phyloP scores from a whole-genome alignment of 1,140 invertebrate genomes.

The Eueides isabella region DNA sequence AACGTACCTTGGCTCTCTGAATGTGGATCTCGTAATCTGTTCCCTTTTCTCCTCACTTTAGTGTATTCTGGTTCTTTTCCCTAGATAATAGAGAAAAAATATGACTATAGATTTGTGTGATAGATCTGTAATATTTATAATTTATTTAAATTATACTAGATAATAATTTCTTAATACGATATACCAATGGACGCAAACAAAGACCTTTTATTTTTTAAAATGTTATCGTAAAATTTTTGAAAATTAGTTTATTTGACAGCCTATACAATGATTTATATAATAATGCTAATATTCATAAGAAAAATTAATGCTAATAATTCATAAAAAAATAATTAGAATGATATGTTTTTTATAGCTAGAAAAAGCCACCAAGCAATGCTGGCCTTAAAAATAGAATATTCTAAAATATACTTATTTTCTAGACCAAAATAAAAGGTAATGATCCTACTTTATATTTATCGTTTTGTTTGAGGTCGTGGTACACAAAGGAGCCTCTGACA shows the following conservation, averaged over 20 bases:
- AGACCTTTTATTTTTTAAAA: too few relatives aligned
- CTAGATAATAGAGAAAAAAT: slow-evolving; percentile 77
- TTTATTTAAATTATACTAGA: neutral
- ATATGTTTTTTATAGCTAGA: too few relatives aligned
- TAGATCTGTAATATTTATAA: neutral
- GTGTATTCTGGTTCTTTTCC: slow-evolving; percentile 91
- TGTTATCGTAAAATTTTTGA: too few relatives aligned
- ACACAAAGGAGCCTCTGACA: slow-evolving; percentile 93
- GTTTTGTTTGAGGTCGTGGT: slow-evolving; percentile 90
- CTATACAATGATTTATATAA: too few relatives aligned
- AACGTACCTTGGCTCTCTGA: slow-evolving; percentile 90
- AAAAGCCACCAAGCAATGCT: too few relatives aligned
- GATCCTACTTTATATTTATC: slow-evolving; percentile 83
- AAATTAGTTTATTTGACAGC: too few relatives aligned
- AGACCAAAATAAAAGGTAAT: neutral
- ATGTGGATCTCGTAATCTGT: slow-evolving; percentile 88
- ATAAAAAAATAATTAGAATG: too few relatives aligned
- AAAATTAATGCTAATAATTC: too few relatives aligned
- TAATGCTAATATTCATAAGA: too few relatives aligned
- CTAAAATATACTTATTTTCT: neutral
- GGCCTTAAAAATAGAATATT: too few relatives aligned
- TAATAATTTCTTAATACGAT: too few relatives aligned
- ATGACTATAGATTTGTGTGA: slow-evolving; percentile 71
- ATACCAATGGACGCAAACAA: too few relatives aligned
- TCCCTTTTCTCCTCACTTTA: slow-evolving; percentile 90